These are phyloP conservation scores for Cryptocephalus primarius DNA, from an alignment of 2,888 invertebrate species.

Conservation along the genomic window DNA sequence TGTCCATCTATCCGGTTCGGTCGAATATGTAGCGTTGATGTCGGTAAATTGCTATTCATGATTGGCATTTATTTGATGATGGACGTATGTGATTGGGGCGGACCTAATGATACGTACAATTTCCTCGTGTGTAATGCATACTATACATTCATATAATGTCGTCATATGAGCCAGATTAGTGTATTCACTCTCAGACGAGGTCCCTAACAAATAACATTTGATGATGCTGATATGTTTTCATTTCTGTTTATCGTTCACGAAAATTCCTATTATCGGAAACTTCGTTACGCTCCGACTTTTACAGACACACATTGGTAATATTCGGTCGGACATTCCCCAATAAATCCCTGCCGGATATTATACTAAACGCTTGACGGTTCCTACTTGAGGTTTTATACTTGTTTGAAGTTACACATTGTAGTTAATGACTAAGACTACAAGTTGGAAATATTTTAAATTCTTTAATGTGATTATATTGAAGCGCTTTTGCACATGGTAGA, in stretches of 20 bases:
- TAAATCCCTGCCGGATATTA: slow-evolving; percentile 4
- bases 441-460: too few relatives aligned
- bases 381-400: too few relatives aligned
- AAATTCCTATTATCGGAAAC: slow-evolving; percentile 25
- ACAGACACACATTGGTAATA: too few relatives aligned
- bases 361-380: neutral
- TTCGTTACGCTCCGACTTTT: too few relatives aligned
- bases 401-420: too few relatives aligned
- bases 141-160: slow-evolving; percentile 32
- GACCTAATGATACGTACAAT: slow-evolving; percentile 37
- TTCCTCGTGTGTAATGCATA: slow-evolving; percentile 32
- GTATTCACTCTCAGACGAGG: slow-evolving; percentile 32
- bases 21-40: neutral
- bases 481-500: too few relatives aligned
- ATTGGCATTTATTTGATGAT: slow-evolving; percentile 37
- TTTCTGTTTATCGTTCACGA: slow-evolving; percentile 31
- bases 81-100: slow-evolving; percentile 36
- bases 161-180: slow-evolving; percentile 33
- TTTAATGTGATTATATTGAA: too few relatives aligned
- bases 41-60: slow-evolving; percentile 29
- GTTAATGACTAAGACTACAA: too few relatives aligned
- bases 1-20: neutral
- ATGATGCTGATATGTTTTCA: slow-evolving; percentile 34
- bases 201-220: slow-evolving; percentile 34
- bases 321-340: slow-evolving; percentile 1